A percentile compares a stretch with the other conserved stretches of the same genome.
Conservation (phyloP, 2,888 invertebrate species). For the Meloe dianella region DNA sequence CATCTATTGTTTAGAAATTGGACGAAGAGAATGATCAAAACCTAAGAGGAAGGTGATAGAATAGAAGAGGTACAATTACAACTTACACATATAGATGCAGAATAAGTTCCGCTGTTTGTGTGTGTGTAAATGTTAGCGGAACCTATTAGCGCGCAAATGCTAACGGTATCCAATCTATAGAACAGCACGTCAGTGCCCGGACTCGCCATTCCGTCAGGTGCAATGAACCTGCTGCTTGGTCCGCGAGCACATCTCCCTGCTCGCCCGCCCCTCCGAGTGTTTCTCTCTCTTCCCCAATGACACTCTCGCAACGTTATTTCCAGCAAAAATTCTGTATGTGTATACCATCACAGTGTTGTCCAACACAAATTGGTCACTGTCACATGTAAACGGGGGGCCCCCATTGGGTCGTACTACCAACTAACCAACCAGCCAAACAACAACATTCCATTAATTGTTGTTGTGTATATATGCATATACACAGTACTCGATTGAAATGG, state of each 20-base stretch:
- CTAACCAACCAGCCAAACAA: background rate
- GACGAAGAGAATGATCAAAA: background rate
- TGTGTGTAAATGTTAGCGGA: constrained; percentile 5
- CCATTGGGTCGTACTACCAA: background rate
- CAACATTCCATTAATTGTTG: constrained; percentile 6
- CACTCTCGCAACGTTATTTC: background rate
- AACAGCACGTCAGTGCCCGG: constrained; percentile 53
- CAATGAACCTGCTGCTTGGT: constrained; percentile 55
- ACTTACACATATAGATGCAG: no score
- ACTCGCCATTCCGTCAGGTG: constrained; percentile 60
- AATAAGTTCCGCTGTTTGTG: constrained; percentile 46
- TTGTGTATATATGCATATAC: background rate
- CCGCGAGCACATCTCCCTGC: constrained; percentile 39
- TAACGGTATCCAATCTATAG: constrained; percentile 58
- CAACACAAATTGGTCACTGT: constrained; percentile 36
- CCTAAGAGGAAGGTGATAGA: background rate
- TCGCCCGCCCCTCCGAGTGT: constrained; percentile 28
- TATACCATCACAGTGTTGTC: constrained; percentile 19
- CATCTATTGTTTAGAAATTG: background rate
- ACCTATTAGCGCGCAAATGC: constrained; percentile 38
- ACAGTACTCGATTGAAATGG: background rate
- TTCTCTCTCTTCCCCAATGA: background rate
- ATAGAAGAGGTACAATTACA: background rate
- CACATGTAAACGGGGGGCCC: constrained; percentile 17
- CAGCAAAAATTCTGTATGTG: background rate